These are phyloP conservation scores for Camponotus floridanus DNA, from an alignment of 1,140 invertebrate species.

Conservation along the genomic window DNA sequence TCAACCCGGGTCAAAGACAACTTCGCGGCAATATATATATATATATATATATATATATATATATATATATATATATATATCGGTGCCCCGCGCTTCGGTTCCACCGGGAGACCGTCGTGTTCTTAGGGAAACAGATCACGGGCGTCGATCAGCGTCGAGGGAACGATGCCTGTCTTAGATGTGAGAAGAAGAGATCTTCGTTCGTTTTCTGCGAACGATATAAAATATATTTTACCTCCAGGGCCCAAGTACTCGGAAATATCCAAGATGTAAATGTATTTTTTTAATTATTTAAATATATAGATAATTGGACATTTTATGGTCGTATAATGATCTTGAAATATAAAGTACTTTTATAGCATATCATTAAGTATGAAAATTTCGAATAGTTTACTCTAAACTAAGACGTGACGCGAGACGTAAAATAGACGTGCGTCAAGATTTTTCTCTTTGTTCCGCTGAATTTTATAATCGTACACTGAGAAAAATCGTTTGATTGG, in stretches of 20 bases:
- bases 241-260: background rate
- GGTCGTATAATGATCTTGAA: too few species aligned
- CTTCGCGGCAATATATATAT: constrained; percentile 63
- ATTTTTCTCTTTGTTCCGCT: background rate
- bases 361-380: too few species aligned
- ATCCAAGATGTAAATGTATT: background rate
- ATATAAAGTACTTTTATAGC: too few species aligned
- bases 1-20: constrained; percentile 73
- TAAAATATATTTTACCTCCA: constrained; percentile 26
- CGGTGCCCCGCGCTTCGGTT: constrained; percentile 37
- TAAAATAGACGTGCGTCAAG: background rate
- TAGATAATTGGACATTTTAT: too few species aligned
- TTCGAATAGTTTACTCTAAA: background rate
- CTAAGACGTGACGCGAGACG: too few species aligned
- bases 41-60: constrained; percentile 69
- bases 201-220: background rate
- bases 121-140: constrained; percentile 75
- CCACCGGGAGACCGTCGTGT: constrained; percentile 64
- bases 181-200: constrained; percentile 27
- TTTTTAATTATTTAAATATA: too few species aligned
- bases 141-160: constrained; percentile 70
- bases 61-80: constrained; percentile 71
- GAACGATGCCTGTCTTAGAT: constrained; percentile 57
- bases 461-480: background rate
- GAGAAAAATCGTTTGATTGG: too few species aligned